Conservation (phyloP, 2,113 vertebrate species). For the Irena cyanogastra region DNA sequence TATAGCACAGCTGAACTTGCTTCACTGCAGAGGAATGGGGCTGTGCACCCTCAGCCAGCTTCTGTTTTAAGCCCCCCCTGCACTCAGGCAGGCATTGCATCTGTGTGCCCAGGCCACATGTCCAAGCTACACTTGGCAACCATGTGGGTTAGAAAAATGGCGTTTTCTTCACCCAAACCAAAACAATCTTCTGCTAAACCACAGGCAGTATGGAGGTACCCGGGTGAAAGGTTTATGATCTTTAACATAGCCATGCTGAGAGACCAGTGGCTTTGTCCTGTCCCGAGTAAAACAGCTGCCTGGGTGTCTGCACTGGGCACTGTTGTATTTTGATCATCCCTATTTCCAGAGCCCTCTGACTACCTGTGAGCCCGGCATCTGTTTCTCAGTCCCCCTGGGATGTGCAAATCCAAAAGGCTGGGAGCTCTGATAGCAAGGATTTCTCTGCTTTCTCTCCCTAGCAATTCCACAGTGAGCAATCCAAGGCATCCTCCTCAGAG, state of each 20-base stretch:
- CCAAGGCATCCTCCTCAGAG: not conserved
- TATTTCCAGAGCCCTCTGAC: not conserved
- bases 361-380: not conserved
- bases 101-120: not conserved
- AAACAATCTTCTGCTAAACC: not conserved
- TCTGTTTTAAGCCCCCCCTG: not conserved
- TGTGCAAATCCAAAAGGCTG: not conserved
- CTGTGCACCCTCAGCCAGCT: not conserved
- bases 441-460: not conserved
- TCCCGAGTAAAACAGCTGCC: not conserved
- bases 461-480: not conserved
- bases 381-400: not conserved
- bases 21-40: not conserved
- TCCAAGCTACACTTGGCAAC: not conserved
- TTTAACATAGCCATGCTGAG: not conserved
- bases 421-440: not conserved
- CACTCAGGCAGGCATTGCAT: not conserved
- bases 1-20: not conserved
- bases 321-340: not conserved
- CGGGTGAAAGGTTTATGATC: not conserved
- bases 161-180: not conserved
- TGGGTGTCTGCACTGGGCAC: not conserved
- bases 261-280: not conserved
- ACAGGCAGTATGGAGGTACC: not conserved
- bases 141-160: fast-evolving